phyloP scores from a whole-genome alignment of 1,140 invertebrate species.

The Aphelenchoides fujianensis region DNA sequence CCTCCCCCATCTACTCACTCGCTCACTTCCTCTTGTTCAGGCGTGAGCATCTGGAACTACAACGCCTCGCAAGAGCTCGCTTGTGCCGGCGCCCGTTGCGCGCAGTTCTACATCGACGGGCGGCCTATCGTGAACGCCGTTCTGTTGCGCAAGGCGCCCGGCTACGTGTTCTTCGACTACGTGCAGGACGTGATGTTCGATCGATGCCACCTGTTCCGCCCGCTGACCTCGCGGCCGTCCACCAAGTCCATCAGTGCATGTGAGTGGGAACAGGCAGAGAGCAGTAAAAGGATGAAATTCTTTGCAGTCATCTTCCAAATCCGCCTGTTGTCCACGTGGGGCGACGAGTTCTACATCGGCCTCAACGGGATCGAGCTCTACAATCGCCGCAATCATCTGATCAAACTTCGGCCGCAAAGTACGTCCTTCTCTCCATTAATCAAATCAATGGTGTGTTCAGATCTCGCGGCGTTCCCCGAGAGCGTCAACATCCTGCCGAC shows the following conservation, averaged over 20 bases:
- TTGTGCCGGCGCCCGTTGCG: conserved; percentile 70
- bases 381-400: conserved; percentile 68
- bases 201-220: conserved; percentile 31
- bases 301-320: conserved; percentile 73
- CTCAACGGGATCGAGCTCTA: conserved; percentile 76
- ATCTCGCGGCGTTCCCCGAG: conserved; percentile 76
- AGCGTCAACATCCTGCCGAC: conserved; percentile 74
- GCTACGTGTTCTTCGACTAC: conserved; percentile 61
- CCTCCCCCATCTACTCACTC: no score
- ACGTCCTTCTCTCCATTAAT: conserved; percentile 63
- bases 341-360: conserved; percentile 78
- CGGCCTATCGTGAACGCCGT: conserved; percentile 38
- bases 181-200: conserved; percentile 60
- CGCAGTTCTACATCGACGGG: conserved; percentile 56
- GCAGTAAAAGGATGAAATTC: background rate
- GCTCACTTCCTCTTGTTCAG: no score
- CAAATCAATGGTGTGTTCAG: conserved; percentile 65
- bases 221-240: conserved; percentile 39
- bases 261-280: conserved; percentile 40
- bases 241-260: conserved; percentile 56
- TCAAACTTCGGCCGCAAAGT: conserved; percentile 72
- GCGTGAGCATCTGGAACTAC: conserved; percentile 77
- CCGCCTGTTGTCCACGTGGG: conserved; percentile 76
- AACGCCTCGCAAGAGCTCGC: conserved; percentile 73
- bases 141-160: conserved; percentile 54